A percentile compares a stretch with the other conserved stretches of the same genome.
These are phyloP conservation scores for Nomada ruficornis DNA, from an alignment of 2,888 invertebrate genomes.

Conservation along the genomic window DNA sequence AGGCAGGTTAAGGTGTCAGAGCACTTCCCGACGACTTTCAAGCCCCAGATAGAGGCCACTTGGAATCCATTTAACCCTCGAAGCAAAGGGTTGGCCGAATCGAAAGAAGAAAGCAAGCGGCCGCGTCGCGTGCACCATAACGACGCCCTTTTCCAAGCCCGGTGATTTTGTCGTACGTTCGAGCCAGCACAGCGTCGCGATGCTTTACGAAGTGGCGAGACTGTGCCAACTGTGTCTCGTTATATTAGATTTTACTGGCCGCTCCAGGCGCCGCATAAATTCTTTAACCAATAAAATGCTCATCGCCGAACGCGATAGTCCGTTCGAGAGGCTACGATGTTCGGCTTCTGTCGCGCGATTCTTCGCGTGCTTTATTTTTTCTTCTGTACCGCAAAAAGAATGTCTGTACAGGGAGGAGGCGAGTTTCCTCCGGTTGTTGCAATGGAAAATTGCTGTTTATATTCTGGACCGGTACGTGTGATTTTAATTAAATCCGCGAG, in stretches of 20 bases:
- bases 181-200: slow-evolving; percentile 69
- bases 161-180: slow-evolving; percentile 70
- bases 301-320: slow-evolving; percentile 67
- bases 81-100: background rate
- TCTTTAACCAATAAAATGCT: slow-evolving; percentile 82
- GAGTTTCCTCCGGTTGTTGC: background rate
- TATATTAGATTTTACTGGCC: slow-evolving; percentile 81
- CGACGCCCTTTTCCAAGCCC: slow-evolving; percentile 66
- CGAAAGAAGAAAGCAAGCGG: slow-evolving; percentile 16
- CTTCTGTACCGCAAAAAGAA: background rate
- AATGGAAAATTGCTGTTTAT: background rate
- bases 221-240: slow-evolving; percentile 82
- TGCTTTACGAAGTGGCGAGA: slow-evolving; percentile 82
- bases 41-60: slow-evolving; percentile 15
- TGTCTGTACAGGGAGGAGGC: background rate
- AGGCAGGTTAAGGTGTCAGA: background rate
- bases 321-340: background rate
- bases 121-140: slow-evolving; percentile 9
- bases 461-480: background rate
- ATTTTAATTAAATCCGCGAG: slow-evolving; percentile 6
- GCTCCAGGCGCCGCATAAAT: slow-evolving; percentile 81
- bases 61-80: slow-evolving; percentile 14
- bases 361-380: background rate
- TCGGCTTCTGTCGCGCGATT: background rate
- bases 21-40: background rate